These are phyloP conservation scores for Phortica variegata DNA, from an alignment of 1,140 invertebrate genomes.

Conservation along the genomic window DNA sequence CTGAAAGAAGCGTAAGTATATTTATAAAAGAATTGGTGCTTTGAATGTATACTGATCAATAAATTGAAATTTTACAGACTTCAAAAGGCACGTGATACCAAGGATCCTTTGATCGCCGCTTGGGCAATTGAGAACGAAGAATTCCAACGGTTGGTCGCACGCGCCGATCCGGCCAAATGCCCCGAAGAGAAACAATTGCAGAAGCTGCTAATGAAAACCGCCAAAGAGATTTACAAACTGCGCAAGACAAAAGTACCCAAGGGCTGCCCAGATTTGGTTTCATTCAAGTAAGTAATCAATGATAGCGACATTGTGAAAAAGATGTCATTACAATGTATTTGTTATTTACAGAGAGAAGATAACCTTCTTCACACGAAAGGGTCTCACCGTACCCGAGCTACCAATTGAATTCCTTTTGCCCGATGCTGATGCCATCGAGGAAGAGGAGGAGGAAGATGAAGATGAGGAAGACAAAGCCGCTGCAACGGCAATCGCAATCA, in stretches of 20 bases:
- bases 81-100: conserved; percentile 73
- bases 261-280: conserved; percentile 85
- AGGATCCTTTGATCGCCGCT: conserved; percentile 74
- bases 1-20: conserved; percentile 69
- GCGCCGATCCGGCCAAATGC: conserved; percentile 64
- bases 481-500: conserved; percentile 51
- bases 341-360: conserved; percentile 80
- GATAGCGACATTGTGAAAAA: background rate
- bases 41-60: background rate
- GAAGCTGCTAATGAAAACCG: conserved; percentile 81
- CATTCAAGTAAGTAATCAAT: conserved; percentile 79
- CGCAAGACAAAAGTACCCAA: conserved; percentile 84
- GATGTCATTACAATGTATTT: conserved; percentile 27
- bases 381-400: conserved; percentile 73
- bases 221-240: conserved; percentile 86
- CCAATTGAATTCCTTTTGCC: conserved; percentile 63
- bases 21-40: background rate
- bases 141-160: conserved; percentile 75
- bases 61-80: conserved; percentile 52
- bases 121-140: conserved; percentile 87
- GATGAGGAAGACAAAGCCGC: conserved; percentile 46
- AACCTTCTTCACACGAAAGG: conserved; percentile 87
- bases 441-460: conserved; percentile 41
- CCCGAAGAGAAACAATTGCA: conserved; percentile 76
- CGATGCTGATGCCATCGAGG: conserved; percentile 46